These are phyloP conservation scores for Meles meles DNA, from an alignment of 2,113 vertebrate species.

Conservation along the genomic window DNA sequence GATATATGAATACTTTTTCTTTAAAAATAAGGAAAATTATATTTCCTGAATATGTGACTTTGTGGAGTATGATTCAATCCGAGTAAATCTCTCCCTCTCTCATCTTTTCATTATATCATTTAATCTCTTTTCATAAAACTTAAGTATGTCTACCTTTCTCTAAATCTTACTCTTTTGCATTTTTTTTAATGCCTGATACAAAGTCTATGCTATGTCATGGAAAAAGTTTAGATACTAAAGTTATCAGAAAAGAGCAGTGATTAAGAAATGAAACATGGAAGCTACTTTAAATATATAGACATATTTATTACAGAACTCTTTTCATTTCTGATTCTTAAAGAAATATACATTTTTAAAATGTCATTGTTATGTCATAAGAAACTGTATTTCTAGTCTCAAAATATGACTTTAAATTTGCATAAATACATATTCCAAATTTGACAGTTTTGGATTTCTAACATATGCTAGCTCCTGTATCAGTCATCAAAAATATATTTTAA, in stretches of 20 bases:
- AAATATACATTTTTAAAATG: slow-evolving; percentile 59
- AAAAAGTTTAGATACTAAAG: slow-evolving; percentile 24
- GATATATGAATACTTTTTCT: not conserved
- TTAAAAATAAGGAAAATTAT: slow-evolving; percentile 2
- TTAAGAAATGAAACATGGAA: slow-evolving; percentile 28
- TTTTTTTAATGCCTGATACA: not conserved
- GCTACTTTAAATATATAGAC: slow-evolving; percentile 26
- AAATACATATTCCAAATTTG: slow-evolving; percentile 49
- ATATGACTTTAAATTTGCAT: slow-evolving; percentile 56
- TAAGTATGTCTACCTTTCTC: not conserved
- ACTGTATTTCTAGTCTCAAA: slow-evolving; percentile 38
- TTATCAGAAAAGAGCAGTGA: slow-evolving; percentile 31
- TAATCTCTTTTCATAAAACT: slow-evolving; percentile 5
- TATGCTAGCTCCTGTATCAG: slow-evolving; percentile 50
- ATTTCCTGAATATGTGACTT: slow-evolving; percentile 1
- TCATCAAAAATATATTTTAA: slow-evolving; percentile 53
- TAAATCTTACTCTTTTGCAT: not conserved
- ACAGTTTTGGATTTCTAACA: slow-evolving; percentile 48
- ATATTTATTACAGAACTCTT: not conserved
- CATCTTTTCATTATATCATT: slow-evolving; percentile 4
- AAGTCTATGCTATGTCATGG: not conserved
- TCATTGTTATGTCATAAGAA: slow-evolving; percentile 46
- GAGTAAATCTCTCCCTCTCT: not conserved
- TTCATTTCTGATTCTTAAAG: slow-evolving; percentile 36
- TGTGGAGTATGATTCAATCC: not conserved